Base-by-base conservation (phyloP, 1,140 invertebrate genomes). In the Adoxophyes honmai region DNA sequence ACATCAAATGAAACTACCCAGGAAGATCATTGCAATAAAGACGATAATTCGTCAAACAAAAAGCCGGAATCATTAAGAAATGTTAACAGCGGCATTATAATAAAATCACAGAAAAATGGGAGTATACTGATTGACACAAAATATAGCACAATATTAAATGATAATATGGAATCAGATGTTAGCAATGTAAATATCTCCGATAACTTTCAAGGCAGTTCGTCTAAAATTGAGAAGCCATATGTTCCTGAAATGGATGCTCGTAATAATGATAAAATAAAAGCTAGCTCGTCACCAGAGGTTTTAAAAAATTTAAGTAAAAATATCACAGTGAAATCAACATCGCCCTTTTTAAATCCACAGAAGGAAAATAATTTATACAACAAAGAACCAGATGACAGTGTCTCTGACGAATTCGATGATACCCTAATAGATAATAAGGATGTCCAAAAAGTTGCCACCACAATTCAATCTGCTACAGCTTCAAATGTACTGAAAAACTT, bases 351-450 rank as follows among this genome's bases (percentile, higher is more conserved):
- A 14, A 52, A 52, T 11, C 1, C 10, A 6, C 16, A 7, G 9
- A 21, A 10, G 9, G 21, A 35, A 42, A 42, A 62, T 59, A 61
- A 59, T 21, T 60, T 28, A 39, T n/a, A n/a, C n/a, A 34, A 10
- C 21, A 7, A 57, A 14, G 61, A 65, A 55, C 66, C 60, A 18
- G 13, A 39, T 33, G 44, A 18, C 11, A 33, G 14, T 33, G 18
- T 0, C 21, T 48, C 11, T 34, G 10, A 13, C 11, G 5, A 10
- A 14, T 11, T 28, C 3, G 13, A 35, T 7, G 33, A 52, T n/a
- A 14, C 6, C 8, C 6, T 14, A 39, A 14, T 39, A 39, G n/a
- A n/a, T n/a, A n/a, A n/a, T n/a, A n/a, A n/a, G n/a, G n/a, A n/a
- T n/a, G n/a, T n/a, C n/a, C n/a, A n/a, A n/a, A n/a, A n/a, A n/a